These are phyloP conservation scores for Cenopis cana DNA, from an alignment of 2,888 invertebrate genomes.

Conservation along the genomic window DNA sequence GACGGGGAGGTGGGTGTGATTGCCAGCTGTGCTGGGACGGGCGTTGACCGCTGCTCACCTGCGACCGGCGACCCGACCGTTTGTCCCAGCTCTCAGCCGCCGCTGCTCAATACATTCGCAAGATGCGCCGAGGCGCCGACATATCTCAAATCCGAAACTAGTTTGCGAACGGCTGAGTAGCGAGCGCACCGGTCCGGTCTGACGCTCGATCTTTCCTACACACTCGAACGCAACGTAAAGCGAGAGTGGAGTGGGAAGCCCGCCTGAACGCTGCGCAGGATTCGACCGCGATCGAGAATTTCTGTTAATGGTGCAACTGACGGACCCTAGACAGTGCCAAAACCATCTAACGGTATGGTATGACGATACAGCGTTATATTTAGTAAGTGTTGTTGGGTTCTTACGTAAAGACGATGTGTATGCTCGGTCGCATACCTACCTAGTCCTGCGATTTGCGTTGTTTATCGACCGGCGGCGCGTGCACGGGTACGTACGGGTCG, in stretches of 20 bases:
- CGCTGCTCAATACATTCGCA: conserved; percentile 32
- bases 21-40: conserved; percentile 31
- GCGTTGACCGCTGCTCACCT: conserved; percentile 41
- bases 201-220: conserved; percentile 5
- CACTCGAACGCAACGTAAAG: conserved; percentile 3
- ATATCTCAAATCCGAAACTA: conserved; percentile 24
- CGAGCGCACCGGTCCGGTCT: conserved; percentile 16
- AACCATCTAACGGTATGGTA: conserved; percentile 23
- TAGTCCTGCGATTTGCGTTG: conserved; percentile 16
- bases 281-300: neutral
- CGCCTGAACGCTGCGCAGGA: neutral
- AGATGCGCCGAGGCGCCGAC: conserved; percentile 12
- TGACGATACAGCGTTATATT: conserved; percentile 36
- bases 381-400: conserved; percentile 35
- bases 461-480: conserved; percentile 4
- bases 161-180: conserved; percentile 24
- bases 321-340: conserved; percentile 31
- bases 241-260: neutral
- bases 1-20: neutral
- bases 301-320: conserved; percentile 7
- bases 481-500: conserved; percentile 3
- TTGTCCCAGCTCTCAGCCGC: conserved; percentile 44
- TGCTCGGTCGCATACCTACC: too few species aligned
- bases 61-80: conserved; percentile 48
- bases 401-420: conserved; percentile 29